Evolutionary conservation across 2,113 vertebrate genomes (phyloP).

Genomic region (Illadopsis cleaveri): DNA sequence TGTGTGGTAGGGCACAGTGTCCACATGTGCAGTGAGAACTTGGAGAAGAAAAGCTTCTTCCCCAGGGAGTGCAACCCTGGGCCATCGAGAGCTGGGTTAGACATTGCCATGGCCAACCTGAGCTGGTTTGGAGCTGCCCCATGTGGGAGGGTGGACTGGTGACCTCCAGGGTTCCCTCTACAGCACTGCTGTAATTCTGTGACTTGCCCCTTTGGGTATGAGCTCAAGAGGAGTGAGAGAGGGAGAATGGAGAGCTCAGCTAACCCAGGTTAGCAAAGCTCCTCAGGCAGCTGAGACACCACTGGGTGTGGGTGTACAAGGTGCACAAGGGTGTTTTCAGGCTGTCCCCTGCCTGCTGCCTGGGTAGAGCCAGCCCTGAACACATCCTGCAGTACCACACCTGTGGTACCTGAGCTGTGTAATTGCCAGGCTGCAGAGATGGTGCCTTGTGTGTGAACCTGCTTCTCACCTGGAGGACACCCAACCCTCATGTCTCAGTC

Average conservation of each 20-base stretch:
- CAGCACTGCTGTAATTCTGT: not conserved
- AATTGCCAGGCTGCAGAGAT: not conserved
- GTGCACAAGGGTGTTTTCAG: not conserved
- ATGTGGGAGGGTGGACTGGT: not conserved
- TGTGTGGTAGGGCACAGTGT: rapidly evolving
- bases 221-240: not conserved
- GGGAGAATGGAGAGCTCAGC: not conserved
- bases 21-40: not conserved
- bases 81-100: not conserved
- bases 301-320: not conserved
- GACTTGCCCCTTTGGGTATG: not conserved
- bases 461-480: not conserved
- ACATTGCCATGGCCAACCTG: not conserved
- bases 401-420: not conserved
- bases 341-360: not conserved
- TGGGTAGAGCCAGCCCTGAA: not conserved
- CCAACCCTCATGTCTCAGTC: too few species aligned
- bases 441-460: not conserved
- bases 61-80: not conserved
- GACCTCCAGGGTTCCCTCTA: not conserved
- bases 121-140: not conserved
- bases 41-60: not conserved
- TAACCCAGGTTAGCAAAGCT: rapidly evolving
- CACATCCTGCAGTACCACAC: not conserved
- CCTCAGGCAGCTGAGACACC: not conserved